A percentile compares a stretch with the other conserved stretches of the same genome.
These are phyloP conservation scores for Micoletzkya japonica DNA, from an alignment of 2,888 invertebrate species.

Conservation along the genomic window DNA sequence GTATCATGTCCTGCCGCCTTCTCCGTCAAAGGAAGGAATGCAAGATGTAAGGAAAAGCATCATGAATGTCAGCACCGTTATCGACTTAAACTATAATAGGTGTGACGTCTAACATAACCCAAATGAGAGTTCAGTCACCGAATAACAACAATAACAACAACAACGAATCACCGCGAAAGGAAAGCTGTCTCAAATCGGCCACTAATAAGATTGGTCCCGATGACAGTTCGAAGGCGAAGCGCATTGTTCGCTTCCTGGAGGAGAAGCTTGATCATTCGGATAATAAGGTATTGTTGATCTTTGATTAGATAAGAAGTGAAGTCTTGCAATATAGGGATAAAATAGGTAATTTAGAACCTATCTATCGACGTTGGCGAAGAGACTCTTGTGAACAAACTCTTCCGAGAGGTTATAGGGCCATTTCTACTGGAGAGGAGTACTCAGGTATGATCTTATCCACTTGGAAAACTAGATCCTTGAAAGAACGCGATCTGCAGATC, in stretches of 20 bases:
- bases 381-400: slow-evolving; percentile 59
- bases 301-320: neutral
- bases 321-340: neutral
- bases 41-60: slow-evolving; percentile 7
- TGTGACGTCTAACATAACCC: no score
- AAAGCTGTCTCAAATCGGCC: no score
- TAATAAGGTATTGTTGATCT: slow-evolving; percentile 12
- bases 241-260: slow-evolving; percentile 37
- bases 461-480: neutral
- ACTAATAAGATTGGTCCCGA: no score
- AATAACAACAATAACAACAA: no score
- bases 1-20: neutral
- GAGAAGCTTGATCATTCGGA: slow-evolving; percentile 37
- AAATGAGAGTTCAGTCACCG: no score
- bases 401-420: slow-evolving; percentile 60
- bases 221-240: slow-evolving; percentile 30
- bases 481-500: slow-evolving; percentile 30
- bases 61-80: no score
- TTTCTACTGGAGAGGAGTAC: slow-evolving; percentile 53
- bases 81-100: no score
- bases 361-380: slow-evolving; percentile 46
- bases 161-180: no score
- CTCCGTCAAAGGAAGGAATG: neutral
- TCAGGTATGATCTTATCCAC: slow-evolving; percentile 29
- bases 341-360: slow-evolving; percentile 28